Evolutionary conservation across 2,888 invertebrate species (phyloP).

Genomic region (Disparrhopalites patrizii): DNA sequence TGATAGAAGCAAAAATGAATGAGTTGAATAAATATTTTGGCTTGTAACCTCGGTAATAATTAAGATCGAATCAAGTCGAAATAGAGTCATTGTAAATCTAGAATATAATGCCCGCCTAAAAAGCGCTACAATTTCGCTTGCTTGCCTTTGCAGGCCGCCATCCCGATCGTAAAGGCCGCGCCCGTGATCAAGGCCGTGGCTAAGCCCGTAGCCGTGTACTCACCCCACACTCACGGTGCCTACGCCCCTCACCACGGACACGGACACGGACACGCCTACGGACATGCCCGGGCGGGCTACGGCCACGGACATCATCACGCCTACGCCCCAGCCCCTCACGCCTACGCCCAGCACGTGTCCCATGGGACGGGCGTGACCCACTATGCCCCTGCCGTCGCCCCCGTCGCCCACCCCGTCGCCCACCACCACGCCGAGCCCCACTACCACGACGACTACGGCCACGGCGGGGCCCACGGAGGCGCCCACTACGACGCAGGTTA

Average conservation of each 20-base stretch:
- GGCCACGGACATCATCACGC: conserved; percentile 2
- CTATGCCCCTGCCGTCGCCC: conserved; percentile 21
- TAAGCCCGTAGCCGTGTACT: conserved; percentile 1
- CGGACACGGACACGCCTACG: conserved; percentile 1
- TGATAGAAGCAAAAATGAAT: neutral
- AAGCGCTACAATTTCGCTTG: neutral
- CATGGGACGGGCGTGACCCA: conserved; percentile 26
- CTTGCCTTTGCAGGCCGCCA: conserved; percentile 9
- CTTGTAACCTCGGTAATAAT: too few species aligned
- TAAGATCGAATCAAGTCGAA: neutral
- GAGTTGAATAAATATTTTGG: neutral
- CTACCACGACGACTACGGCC: neutral
- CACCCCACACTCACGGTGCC: neutral
- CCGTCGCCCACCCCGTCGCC: conserved; percentile 12
- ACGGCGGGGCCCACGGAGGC: too few species aligned
- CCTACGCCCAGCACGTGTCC: conserved; percentile 18
- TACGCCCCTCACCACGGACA: conserved; percentile 14
- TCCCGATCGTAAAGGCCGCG: conserved; percentile 21
- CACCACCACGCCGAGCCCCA: conserved; percentile 13
- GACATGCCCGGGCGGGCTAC: neutral
- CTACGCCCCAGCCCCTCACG: conserved; percentile 15
- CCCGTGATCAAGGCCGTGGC: conserved; percentile 27
- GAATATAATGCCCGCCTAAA: neutral
- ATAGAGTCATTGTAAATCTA: neutral
- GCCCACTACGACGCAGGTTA: too few species aligned